phyloP scores from a whole-genome alignment of 2,113 vertebrate species.

The Brevimyrus niger region DNA sequence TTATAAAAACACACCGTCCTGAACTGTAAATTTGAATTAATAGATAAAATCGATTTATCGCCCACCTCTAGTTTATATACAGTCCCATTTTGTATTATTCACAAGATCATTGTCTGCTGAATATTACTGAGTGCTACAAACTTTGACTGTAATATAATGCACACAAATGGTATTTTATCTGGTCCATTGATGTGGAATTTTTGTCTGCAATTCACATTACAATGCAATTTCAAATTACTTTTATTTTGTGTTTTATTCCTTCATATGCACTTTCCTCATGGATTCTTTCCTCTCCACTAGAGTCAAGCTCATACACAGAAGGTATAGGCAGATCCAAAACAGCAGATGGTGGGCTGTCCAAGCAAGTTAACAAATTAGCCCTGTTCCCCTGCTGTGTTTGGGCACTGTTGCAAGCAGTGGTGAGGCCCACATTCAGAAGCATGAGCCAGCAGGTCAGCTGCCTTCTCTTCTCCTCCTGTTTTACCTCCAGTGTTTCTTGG shows the following conservation, averaged over 20 bases:
- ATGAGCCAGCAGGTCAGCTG: conserved; percentile 48
- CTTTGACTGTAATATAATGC: not conserved
- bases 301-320: conserved; percentile 29
- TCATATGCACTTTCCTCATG: not conserved
- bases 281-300: conserved; percentile 26
- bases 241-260: not conserved
- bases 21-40: too few species aligned
- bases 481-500: not conserved
- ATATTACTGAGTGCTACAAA: not conserved
- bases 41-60: too few species aligned
- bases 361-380: conserved; percentile 29
- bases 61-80: too few species aligned
- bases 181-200: not conserved
- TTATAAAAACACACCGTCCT: too few species aligned
- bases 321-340: conserved; percentile 33
- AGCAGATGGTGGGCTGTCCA: conserved; percentile 40
- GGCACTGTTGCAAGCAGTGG: conserved; percentile 36
- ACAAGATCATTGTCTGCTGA: not conserved
- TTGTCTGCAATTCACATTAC: too few species aligned
- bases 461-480: conserved; percentile 9
- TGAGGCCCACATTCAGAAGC: conserved; percentile 32
- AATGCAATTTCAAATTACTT: not conserved
- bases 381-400: conserved; percentile 44
- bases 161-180: not conserved
- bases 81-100: not conserved